A percentile compares a stretch with the other conserved stretches of the same genome.
Evolutionary conservation across 2,113 vertebrate species (phyloP).

Genomic region (Sinocyclocheilus rhinocerous): DNA sequence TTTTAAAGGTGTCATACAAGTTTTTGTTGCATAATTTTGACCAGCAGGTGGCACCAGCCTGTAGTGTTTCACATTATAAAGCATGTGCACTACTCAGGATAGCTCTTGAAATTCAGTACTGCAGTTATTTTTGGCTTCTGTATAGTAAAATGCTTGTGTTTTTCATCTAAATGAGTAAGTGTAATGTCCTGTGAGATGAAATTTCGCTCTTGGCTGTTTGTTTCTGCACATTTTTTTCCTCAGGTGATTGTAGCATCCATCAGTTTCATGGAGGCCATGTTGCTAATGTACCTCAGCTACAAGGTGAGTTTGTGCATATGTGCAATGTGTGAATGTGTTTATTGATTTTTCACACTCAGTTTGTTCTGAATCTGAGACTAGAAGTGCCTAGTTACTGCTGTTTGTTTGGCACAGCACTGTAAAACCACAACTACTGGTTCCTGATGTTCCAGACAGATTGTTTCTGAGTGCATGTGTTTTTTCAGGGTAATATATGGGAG

Average conservation of each 20-base stretch:
- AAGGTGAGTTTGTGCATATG: constrained; percentile 74
- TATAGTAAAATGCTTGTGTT: no score
- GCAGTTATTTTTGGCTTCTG: no score
- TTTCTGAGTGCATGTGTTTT: neutral
- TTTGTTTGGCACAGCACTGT: neutral
- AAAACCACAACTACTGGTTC: no score
- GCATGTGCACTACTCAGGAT: no score
- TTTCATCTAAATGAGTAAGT: no score
- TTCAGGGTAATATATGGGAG: constrained; percentile 87
- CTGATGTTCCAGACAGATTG: neutral
- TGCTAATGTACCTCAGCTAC: constrained; percentile 96
- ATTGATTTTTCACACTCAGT: neutral
- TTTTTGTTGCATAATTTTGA: neutral
- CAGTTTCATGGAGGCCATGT: constrained; percentile 95
- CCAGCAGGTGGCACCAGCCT: neutral
- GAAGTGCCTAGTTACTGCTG: neutral
- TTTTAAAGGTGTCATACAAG: neutral
- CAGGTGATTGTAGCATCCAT: constrained; percentile 93
- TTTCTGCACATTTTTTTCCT: neutral
- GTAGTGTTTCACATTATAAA: neutral
- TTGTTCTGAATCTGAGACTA: neutral
- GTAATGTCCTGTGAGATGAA: no score
- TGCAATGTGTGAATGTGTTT: neutral
- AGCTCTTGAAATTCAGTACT: no score
- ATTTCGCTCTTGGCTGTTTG: no score